Percentiles rank a stretch among this genome's conserved stretches.
These are phyloP conservation scores for Mechanitis messenoides DNA, from an alignment of 2,888 invertebrate species.

Conservation along the genomic window DNA sequence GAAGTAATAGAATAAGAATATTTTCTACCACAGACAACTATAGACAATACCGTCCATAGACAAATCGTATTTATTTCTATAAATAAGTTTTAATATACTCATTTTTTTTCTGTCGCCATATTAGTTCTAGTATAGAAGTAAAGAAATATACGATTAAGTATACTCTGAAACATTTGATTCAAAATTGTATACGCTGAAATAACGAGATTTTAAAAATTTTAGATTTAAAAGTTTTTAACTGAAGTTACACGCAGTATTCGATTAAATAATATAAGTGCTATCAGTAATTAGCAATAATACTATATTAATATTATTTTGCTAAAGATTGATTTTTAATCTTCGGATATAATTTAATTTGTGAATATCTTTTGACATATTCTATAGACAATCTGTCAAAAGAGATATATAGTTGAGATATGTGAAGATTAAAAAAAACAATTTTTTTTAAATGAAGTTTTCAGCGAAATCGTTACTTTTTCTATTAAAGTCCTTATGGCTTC, in stretches of 20 bases:
- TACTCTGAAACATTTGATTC: conserved; percentile 28
- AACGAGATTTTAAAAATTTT: conserved; percentile 37
- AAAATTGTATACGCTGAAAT: conserved; percentile 35
- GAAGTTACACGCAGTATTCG: conserved; percentile 24
- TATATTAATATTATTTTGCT: conserved; percentile 8
- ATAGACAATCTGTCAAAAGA: no score
- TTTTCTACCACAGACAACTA: conserved; percentile 59
- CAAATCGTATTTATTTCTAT: conserved; percentile 67
- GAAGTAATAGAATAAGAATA: conserved; percentile 56
- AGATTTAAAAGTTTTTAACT: conserved; percentile 40
- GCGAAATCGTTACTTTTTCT: no score
- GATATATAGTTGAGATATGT: no score
- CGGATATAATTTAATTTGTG: no score
- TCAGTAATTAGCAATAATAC: conserved; percentile 11
- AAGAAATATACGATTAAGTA: conserved; percentile 28
- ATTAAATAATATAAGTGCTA: conserved; percentile 16
- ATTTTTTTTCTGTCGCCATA: conserved; percentile 67
- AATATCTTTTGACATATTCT: no score
- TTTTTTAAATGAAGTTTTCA: no score
- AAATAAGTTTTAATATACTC: conserved; percentile 46
- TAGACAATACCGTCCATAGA: conserved; percentile 71
- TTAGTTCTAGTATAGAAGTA: conserved; percentile 46
- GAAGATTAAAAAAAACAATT: no score
- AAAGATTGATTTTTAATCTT: not conserved
- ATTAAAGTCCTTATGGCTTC: not conserved